phyloP scores from a whole-genome alignment of 1,140 invertebrate genomes.

The Cyrtorhinus lividipennis region DNA sequence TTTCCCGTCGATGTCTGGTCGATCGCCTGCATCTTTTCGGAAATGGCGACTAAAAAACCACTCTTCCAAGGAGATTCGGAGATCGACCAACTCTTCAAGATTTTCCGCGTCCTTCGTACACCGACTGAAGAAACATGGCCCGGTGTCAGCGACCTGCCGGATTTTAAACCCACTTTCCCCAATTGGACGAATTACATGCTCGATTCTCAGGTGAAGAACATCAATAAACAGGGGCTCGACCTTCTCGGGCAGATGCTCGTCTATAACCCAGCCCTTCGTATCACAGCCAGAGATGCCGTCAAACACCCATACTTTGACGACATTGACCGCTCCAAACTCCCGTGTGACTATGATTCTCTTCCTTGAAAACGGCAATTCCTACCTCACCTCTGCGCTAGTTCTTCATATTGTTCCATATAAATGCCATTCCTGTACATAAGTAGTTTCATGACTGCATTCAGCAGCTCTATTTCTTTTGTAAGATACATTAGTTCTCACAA shows the following conservation, averaged over 20 bases:
- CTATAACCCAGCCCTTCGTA: conserved; percentile 60
- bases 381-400: no score
- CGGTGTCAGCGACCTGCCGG: conserved; percentile 42
- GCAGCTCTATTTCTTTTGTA: no score
- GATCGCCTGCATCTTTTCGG: conserved; percentile 90
- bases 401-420: no score
- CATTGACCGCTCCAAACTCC: conserved; percentile 43
- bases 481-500: no score
- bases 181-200: conserved; percentile 64
- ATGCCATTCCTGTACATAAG: no score
- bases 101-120: conserved; percentile 55
- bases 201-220: conserved; percentile 38
- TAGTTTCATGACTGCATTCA: no score
- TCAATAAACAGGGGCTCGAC: conserved; percentile 50
- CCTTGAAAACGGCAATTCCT: no score
- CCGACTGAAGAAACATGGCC: conserved; percentile 47
- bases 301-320: conserved; percentile 61
- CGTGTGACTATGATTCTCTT: conserved; percentile 26
- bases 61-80: conserved; percentile 92
- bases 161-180: conserved; percentile 61
- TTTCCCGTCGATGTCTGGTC: conserved; percentile 96
- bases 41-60: conserved; percentile 82
- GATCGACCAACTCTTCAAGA: conserved; percentile 88
- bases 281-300: conserved; percentile 53
- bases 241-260: conserved; percentile 56